Evolutionary conservation across 2,797 vertebrate genomes (phyloP), one percentile per base, ranked within the genome.

Genomic region (Phaenicophaeus curvirostris): DNA sequence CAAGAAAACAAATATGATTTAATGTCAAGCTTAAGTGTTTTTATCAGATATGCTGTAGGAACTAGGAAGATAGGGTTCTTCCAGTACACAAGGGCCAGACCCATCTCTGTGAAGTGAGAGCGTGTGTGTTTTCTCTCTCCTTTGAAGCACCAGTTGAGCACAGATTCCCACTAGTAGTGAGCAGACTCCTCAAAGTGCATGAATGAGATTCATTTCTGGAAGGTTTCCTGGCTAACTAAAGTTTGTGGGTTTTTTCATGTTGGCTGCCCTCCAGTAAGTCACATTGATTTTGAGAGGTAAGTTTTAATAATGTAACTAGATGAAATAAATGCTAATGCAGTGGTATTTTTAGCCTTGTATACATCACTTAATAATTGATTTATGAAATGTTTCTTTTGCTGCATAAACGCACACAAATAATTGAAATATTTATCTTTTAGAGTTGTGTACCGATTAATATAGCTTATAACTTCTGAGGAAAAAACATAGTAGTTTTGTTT

Each of bases 251-350:
- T 93, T 27, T 85, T 96, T 65, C 46, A 69, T 39, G 62, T 96
- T 69, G 95, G 90, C 74, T 97, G 96, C 46, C 46, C 93, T 62
- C 3, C 27, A 48, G 7, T 4, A 20, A 97, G 93, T 58, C 37
- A 37, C 58, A 78, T 93, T 33, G 3, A 4, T 27, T 46, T 96
- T 68, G 63, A 86, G 68, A 96, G 91, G 92, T 65, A 95, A 96
- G 94, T 96, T 89, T 59, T 59, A 80, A 21, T 62, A 4, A 61
- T 77, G 27, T 82, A 55, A 80, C 46, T 28, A 76, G 19, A 66
- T 19, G 41, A 79, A 81, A 39, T 41, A 69, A 65, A 21, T 25
- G 15, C 18, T 71, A 68, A 61, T 54, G 58, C 30, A 63, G 42
- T n/a, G n/a, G 37, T 67, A 31, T 31, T 67, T 63, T 79, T 67